Base-by-base conservation (phyloP, 2,797 vertebrate species). In the Sylvia borin region DNA sequence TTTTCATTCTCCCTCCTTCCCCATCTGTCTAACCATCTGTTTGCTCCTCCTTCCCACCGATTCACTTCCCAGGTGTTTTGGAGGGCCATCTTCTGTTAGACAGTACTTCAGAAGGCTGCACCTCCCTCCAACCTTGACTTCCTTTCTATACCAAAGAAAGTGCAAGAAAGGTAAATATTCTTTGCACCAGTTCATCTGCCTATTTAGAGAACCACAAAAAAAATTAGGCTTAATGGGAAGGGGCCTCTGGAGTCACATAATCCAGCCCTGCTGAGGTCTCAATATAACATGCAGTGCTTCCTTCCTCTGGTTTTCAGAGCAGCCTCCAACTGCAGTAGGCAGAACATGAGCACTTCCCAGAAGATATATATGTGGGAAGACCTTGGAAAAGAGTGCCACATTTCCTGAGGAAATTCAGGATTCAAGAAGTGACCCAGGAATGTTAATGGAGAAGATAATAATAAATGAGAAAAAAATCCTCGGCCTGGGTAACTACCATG, bases 261-360 rank as follows among this genome's bases (percentile, higher is more conserved):
- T 54, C 25, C 62, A 88, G 24, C 4, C 38, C 61, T 81, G 34
- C 47, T 53, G 61, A 57, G 16, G 10, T 71, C 53, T 62, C 4
- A 0, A 48, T 1, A 1, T 3, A 18, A 5, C 17, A 16, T 16
- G 12, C 21, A 51, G 45, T 32, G 24, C 19, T 53, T 64, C 13
- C 31, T 68, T 79, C 70, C 78, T 57, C 51, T n/a, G 21, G 27
- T 26, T 89, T 89, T 83, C 77, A 80, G 36, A 68, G 42, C 5
- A 73, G 47, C 24, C 5, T 9, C n/a, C n/a, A 67, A 18, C 26
- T 64, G 64, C n/a, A 38, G 50, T 7, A 34, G 40, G 45, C 13
- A 55, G 54, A 91, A 42, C 14, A 72, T 7, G 36, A 57, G 17
- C 34, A 54, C 25, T 40, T 61, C 34, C 9, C 22, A 70, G 38